Base-by-base conservation (phyloP, 2,797 vertebrate species). In the Microctenopoma lineatum region DNA sequence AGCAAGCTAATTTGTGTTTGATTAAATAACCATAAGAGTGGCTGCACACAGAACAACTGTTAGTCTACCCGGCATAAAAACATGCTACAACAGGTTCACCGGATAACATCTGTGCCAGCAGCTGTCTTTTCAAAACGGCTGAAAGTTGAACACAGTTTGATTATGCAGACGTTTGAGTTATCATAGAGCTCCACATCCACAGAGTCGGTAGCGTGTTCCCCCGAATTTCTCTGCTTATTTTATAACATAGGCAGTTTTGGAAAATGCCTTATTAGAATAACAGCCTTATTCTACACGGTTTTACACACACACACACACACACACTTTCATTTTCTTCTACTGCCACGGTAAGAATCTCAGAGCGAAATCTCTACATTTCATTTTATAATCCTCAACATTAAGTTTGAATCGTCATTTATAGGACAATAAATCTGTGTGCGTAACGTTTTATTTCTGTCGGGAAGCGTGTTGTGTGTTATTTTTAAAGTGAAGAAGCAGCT, bases 41-140 rank as follows among this genome's bases (percentile, higher is more conserved):
- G 16, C 12, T 39, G 42, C 48, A 47, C 0, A 5, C 29, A 29
- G 27, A 72, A 62, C 41, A 16, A 29, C 59, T n/a, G 47, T 59
- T 42, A 4, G 13, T 63, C 44, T 42, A 29, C 16, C 46, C 10
- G 3, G 59, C 66, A 39, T 41, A 16, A 47, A 75, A 63, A 60
- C 56, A 44, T 2, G 46, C 46, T 18, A 3, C 27, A 44, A 48
- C 26, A 32, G 45, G 73, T 81, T 75, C 63, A 71, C 4, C 52
- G 57, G 26, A 60, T 12, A 74, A 75, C 83, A 83, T 77, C 84
- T 84, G 83, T 50, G 47, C 69, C 4, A 21, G 57, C 83, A 80
- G 72, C 67, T 84, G 84, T 62, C 54, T 36, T 53, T 55, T 77
- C 15, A 25, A 66, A 68, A 67, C 50, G 34, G 7, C 32, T 34